phyloP scores from a whole-genome alignment of 2,888 invertebrate genomes.

The Idaea straminata region DNA sequence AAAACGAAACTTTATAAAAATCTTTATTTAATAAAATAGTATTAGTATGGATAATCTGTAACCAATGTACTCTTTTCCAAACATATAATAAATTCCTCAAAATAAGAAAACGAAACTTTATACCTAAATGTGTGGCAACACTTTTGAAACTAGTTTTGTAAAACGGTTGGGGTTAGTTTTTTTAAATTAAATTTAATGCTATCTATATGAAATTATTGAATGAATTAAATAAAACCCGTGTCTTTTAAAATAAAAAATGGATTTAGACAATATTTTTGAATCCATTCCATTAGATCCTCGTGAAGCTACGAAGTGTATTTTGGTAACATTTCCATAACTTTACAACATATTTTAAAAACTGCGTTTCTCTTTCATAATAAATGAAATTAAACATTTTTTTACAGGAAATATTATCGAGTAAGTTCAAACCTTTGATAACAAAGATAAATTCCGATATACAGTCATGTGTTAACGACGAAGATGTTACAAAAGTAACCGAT shows the following conservation, averaged over 20 bases:
- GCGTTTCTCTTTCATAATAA: neutral
- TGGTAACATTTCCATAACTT: constrained; percentile 38
- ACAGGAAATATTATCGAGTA: constrained; percentile 50
- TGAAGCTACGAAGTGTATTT: constrained; percentile 48
- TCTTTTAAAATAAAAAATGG: constrained; percentile 10
- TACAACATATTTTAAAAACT: neutral
- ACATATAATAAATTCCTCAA: no score
- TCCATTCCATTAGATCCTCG: constrained; percentile 39
- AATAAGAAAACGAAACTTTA: neutral
- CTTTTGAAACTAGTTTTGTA: neutral
- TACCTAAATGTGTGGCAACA: neutral
- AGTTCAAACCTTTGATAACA: constrained; percentile 51
- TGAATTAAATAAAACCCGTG: neutral
- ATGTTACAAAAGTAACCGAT: constrained; percentile 44
- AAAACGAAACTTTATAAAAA: neutral
- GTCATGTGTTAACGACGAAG: constrained; percentile 26
- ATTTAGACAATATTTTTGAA: constrained; percentile 23
- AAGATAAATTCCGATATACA: constrained; percentile 47
- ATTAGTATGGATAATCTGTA: no score
- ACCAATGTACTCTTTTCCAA: no score
- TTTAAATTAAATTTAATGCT: neutral
- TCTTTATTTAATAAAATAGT: no score
- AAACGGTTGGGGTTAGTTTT: neutral
- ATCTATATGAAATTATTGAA: neutral
- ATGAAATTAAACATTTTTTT: constrained; percentile 24